These are phyloP conservation scores for Alouatta caraya DNA, from an alignment of 2,797 vertebrate genomes.

Conservation along the genomic window DNA sequence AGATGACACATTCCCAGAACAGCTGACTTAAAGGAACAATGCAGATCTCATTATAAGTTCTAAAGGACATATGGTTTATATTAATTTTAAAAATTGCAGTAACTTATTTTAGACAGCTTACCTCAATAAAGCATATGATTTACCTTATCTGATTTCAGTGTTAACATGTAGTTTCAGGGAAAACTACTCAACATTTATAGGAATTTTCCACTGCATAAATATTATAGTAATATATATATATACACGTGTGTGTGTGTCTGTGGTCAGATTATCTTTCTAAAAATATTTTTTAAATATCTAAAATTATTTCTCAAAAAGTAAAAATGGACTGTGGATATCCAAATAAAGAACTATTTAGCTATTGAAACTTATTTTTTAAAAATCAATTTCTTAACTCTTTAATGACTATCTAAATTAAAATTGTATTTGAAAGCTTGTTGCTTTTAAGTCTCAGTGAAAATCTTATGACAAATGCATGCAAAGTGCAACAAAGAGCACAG, in stretches of 20 bases:
- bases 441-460: constrained; percentile 68
- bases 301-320: constrained; percentile 70
- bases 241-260: background rate
- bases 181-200: constrained; percentile 54
- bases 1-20: constrained; percentile 68
- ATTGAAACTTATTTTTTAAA: constrained; percentile 68
- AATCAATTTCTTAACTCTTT: constrained; percentile 62
- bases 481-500: constrained; percentile 47
- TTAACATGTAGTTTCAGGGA: constrained; percentile 69
- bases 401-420: constrained; percentile 71
- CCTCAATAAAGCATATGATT: constrained; percentile 62
- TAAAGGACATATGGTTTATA: constrained; percentile 64
- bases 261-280: background rate
- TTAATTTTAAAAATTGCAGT: constrained; percentile 54
- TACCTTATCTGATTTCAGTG: constrained; percentile 71
- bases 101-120: constrained; percentile 61
- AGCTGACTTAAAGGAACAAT: constrained; percentile 75
- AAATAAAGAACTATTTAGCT: constrained; percentile 68
- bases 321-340: constrained; percentile 51
- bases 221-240: constrained; percentile 56
- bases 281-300: constrained; percentile 51
- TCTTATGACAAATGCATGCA: constrained; percentile 44
- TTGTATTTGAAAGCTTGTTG: constrained; percentile 79
- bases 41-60: constrained; percentile 67
- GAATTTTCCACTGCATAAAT: constrained; percentile 55